Conservation (phyloP, 23 tunicate species). For the Trididemnum nubilum region DNA sequence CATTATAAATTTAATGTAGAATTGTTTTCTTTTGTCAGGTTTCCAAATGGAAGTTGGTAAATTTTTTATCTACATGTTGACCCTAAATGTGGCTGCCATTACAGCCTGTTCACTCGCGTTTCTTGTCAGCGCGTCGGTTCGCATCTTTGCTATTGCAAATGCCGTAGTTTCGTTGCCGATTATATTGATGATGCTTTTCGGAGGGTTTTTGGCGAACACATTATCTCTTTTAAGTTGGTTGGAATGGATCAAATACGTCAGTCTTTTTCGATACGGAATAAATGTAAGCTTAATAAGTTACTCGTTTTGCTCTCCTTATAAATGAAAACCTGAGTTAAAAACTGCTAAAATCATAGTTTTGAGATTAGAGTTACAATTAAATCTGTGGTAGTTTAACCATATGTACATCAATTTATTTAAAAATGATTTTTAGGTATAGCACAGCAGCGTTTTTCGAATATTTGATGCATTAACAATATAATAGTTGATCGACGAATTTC, state of each 20-base stretch:
- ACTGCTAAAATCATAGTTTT: too few relatives aligned
- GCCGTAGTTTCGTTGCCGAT: constrained; percentile 71
- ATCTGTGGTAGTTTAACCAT: too few relatives aligned
- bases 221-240: constrained; percentile 75
- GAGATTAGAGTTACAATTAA: too few relatives aligned
- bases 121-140: constrained; percentile 84
- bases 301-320: too few relatives aligned
- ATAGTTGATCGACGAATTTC: too few relatives aligned
- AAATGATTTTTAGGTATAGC: too few relatives aligned
- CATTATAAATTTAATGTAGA: too few relatives aligned
- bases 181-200: constrained; percentile 87
- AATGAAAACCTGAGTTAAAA: too few relatives aligned
- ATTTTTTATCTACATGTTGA: constrained; percentile 74
- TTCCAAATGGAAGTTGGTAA: constrained; percentile 69
- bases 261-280: constrained; percentile 87
- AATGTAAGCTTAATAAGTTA: constrained; percentile 85
- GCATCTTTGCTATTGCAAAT: constrained; percentile 84
- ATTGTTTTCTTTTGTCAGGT: constrained; percentile 45
- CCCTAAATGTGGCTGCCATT: constrained; percentile 63
- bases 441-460: too few relatives aligned
- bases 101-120: constrained; percentile 78
- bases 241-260: constrained; percentile 91
- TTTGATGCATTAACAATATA: too few relatives aligned
- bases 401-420: too few relatives aligned
- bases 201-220: constrained; percentile 86